phyloP scores from a whole-genome alignment of 1,140 invertebrate species.

The Drusus annulatus region DNA sequence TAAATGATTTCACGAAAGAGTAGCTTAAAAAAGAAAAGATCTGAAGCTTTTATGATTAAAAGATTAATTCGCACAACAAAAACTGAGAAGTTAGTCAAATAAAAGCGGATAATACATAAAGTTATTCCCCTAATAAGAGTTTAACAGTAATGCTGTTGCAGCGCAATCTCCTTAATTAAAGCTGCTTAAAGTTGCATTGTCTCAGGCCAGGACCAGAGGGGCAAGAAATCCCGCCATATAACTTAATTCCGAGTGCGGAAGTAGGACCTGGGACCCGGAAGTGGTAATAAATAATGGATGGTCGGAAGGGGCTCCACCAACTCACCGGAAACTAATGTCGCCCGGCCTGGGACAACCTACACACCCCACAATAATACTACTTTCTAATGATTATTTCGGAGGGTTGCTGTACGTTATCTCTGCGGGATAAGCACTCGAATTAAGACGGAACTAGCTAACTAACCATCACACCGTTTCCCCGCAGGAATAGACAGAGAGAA shows the following conservation, averaged over 20 bases:
- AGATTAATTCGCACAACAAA: no score
- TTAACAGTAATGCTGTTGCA: background rate
- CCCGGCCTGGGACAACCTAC: background rate
- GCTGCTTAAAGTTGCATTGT: slow-evolving; percentile 14
- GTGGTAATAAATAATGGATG: slow-evolving; percentile 39
- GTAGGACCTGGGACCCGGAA: slow-evolving; percentile 36
- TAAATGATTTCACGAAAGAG: no score
- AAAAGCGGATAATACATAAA: no score
- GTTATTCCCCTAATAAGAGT: background rate
- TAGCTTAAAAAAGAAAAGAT: no score
- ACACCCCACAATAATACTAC: no score
- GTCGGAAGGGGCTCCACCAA: slow-evolving; percentile 9
- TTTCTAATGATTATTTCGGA: background rate
- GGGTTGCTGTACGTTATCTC: background rate
- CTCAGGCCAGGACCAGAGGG: background rate
- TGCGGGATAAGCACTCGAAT: background rate
- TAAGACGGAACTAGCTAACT: no score
- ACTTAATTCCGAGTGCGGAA: slow-evolving; percentile 33
- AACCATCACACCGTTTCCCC: no score
- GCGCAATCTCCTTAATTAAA: slow-evolving; percentile 16
- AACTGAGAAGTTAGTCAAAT: no score
- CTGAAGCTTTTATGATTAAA: no score
- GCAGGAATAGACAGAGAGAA: no score
- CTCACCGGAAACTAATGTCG: slow-evolving; percentile 32
- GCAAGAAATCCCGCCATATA: slow-evolving; percentile 30